A percentile compares a stretch with the other conserved stretches of the same genome.
phyloP scores from a whole-genome alignment of 2,113 vertebrate genomes.

The Epinephelus lanceolatus region DNA sequence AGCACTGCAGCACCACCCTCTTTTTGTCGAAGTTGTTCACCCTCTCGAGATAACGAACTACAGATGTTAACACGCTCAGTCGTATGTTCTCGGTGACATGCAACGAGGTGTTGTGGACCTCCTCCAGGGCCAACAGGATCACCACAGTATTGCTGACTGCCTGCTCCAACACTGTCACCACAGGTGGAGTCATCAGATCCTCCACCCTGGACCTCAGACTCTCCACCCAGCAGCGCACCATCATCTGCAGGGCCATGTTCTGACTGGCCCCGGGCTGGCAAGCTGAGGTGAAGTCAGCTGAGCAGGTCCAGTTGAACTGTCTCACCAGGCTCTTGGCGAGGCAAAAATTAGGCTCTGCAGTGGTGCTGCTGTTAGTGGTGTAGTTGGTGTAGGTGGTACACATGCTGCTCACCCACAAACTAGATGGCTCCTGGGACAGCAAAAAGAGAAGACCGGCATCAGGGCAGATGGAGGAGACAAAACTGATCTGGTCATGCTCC shows the following conservation, averaged over 20 bases:
- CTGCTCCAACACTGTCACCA: conserved; percentile 67
- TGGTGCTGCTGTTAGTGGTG: neutral
- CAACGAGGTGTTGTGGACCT: conserved; percentile 75
- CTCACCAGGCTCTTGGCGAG: conserved; percentile 70
- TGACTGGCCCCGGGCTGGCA: conserved; percentile 76
- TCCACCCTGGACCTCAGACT: conserved; percentile 68
- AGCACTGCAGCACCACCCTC: conserved; percentile 86
- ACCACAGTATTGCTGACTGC: conserved; percentile 77
- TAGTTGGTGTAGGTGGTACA: conserved; percentile 76
- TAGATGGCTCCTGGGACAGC: conserved; percentile 77
- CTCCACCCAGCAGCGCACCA: conserved; percentile 82
- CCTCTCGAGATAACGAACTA: conserved; percentile 71
- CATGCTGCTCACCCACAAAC: conserved; percentile 79
- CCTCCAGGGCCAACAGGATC: conserved; percentile 82
- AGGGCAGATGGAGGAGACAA: conserved; percentile 78
- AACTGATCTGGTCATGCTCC: conserved; percentile 82
- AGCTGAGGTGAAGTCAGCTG: conserved; percentile 67
- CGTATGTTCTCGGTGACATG: conserved; percentile 75
- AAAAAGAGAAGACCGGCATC: conserved; percentile 64
- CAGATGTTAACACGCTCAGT: conserved; percentile 67
- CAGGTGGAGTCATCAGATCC: conserved; percentile 57
- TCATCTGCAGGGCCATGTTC: conserved; percentile 65
- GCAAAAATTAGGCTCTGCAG: conserved; percentile 55
- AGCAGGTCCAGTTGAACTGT: conserved; percentile 84
- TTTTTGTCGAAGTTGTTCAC: conserved; percentile 78